Percentiles rank a stretch among this genome's conserved stretches.
phyloP scores from a whole-genome alignment of 2,888 invertebrate genomes.

The Agrotis puta region DNA sequence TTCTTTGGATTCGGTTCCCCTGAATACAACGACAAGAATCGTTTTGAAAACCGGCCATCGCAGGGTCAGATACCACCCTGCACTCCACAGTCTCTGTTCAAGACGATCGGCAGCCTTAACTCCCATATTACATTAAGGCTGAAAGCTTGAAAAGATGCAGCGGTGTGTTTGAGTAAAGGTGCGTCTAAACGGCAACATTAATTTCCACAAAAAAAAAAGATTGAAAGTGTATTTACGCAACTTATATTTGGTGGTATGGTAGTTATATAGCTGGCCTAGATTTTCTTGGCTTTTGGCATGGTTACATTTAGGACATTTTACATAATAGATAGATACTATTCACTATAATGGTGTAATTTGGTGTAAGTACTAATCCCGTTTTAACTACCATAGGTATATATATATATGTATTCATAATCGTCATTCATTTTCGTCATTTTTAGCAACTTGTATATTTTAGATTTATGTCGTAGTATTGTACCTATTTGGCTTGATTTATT shows the following conservation, averaged over 20 bases:
- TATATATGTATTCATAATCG: conserved; percentile 13
- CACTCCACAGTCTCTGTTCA: conserved; percentile 11
- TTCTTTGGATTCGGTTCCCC: neutral
- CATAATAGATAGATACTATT: conserved; percentile 5
- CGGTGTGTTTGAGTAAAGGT: neutral
- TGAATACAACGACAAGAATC: conserved; percentile 5
- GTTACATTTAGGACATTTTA: conserved; percentile 53
- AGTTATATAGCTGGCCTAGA: conserved; percentile 18
- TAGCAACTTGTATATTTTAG: conserved; percentile 21
- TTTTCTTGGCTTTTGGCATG: conserved; percentile 52
- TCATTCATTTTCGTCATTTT: conserved; percentile 23
- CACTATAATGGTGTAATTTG: conserved; percentile 24
- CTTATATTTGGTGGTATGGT: neutral
- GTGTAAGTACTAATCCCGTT: conserved; percentile 48
- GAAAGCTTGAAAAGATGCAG: conserved; percentile 3
- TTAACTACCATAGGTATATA: conserved; percentile 10
- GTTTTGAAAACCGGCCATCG: conserved; percentile 2
- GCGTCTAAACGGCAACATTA: too few relatives aligned
- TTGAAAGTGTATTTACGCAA: neutral
- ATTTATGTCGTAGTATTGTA: conserved; percentile 18
- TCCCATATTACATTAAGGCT: conserved; percentile 5
- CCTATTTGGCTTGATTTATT: conserved; percentile 25
- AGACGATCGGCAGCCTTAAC: conserved; percentile 1
- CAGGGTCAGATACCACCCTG: neutral
- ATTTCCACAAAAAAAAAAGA: too few relatives aligned